phyloP scores from a whole-genome alignment of 2,888 invertebrate species.

The Coremacera marginata region DNA sequence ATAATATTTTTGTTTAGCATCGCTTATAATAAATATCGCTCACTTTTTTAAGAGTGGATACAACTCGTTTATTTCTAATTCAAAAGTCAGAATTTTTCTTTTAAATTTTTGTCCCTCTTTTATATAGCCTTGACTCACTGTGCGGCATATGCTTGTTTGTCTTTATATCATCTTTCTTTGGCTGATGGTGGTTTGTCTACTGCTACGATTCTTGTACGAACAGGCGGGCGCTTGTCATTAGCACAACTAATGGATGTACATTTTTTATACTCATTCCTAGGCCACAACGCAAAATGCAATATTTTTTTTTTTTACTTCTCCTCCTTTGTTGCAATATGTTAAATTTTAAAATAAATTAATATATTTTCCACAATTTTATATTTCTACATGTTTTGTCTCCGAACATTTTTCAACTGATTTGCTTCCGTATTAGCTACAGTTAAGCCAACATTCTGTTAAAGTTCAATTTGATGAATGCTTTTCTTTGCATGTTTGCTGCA shows the following conservation, averaged over 20 bases:
- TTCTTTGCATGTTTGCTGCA: not conserved
- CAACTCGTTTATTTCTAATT: no score
- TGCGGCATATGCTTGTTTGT: not conserved
- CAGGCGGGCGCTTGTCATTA: slow-evolving; percentile 59
- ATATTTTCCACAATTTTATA: slow-evolving; percentile 18
- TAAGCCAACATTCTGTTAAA: not conserved
- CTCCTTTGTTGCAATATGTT: not conserved
- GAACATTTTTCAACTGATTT: not conserved
- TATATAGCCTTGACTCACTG: no score
- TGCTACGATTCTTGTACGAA: slow-evolving; percentile 43
- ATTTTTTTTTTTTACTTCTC: no score
- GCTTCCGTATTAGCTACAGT: not conserved
- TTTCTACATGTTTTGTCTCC: not conserved
- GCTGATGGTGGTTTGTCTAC: not conserved
- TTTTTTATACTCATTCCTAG: slow-evolving; percentile 53
- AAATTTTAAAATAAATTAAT: slow-evolving; percentile 33
- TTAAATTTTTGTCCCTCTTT: no score
- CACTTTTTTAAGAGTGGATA: no score
- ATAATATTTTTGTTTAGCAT: no score
- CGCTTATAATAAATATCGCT: no score
- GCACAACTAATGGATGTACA: slow-evolving; percentile 63
- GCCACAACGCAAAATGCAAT: no score
- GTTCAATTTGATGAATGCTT: slow-evolving; percentile 18
- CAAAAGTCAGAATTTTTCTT: no score
- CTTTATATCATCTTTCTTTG: not conserved